phyloP scores from a whole-genome alignment of 2,888 invertebrate genomes.

The Oscheius onirici region DNA sequence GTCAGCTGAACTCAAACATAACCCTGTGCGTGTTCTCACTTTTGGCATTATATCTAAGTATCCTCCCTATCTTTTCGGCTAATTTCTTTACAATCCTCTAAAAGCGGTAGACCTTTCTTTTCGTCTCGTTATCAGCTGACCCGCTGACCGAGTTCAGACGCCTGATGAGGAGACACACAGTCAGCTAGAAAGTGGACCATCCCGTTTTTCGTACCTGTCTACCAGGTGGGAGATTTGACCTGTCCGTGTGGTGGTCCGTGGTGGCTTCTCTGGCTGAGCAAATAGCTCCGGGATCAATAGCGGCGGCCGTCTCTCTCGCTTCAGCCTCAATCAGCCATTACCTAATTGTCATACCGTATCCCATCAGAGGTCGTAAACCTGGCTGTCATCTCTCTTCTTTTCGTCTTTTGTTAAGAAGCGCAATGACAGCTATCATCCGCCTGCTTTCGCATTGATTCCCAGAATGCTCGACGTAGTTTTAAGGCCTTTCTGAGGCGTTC shows the following conservation, averaged over 20 bases:
- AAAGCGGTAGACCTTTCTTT: not conserved
- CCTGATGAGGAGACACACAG: not conserved
- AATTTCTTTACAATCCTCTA: not conserved
- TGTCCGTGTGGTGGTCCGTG: conserved; percentile 20
- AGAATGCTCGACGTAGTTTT: conserved; percentile 1
- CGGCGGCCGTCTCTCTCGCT: conserved; percentile 26
- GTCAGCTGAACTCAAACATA: conserved; percentile 29
- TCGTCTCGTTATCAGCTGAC: conserved; percentile 7
- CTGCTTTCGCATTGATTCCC: conserved; percentile 14
- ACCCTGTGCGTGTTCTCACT: conserved; percentile 16
- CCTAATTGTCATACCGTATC: conserved; percentile 32
- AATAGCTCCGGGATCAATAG: conserved; percentile 33
- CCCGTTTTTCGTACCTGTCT: too few species aligned
- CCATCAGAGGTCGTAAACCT: conserved; percentile 23
- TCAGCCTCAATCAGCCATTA: conserved; percentile 29
- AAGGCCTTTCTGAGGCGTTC: conserved; percentile 11
- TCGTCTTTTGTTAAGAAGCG: conserved; percentile 3
- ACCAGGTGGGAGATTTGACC: conserved; percentile 29
- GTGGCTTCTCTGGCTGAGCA: conserved; percentile 31
- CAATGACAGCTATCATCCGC: conserved; percentile 10
- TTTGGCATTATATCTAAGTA: not conserved
- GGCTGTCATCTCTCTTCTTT: conserved; percentile 8
- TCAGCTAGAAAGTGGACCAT: too few species aligned
- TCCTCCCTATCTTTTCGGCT: too few species aligned
- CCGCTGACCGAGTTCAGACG: conserved; percentile 21